Evolutionary conservation across 2,888 invertebrate genomes (phyloP).

Genomic region (Lasioglossum morio): DNA sequence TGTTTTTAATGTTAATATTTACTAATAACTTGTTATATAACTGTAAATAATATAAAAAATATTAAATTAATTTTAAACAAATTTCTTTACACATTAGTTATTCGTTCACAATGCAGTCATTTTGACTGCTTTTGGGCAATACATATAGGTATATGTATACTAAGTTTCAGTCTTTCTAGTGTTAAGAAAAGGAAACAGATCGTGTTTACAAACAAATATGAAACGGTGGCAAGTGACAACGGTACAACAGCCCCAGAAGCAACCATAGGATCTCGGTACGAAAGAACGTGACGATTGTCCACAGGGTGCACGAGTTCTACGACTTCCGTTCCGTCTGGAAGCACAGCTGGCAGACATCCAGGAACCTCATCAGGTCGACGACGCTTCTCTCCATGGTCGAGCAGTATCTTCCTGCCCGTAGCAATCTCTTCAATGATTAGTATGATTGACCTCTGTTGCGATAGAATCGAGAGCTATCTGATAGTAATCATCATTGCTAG

Average conservation of each 20-base stretch:
- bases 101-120: too few species aligned
- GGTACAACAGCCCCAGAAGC: conserved; percentile 74
- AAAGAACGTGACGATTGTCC: conserved; percentile 80
- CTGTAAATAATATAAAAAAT: too few species aligned
- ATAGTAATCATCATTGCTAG: neutral
- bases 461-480: neutral
- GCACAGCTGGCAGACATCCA: conserved; percentile 80
- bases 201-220: conserved; percentile 47
- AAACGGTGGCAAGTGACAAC: conserved; percentile 73
- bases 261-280: conserved; percentile 75
- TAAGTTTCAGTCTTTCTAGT: too few species aligned
- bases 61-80: too few species aligned
- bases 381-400: conserved; percentile 67
- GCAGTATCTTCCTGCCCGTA: neutral
- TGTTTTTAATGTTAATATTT: too few species aligned
- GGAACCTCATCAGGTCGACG: conserved; percentile 79
- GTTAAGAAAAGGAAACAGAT: neutral
- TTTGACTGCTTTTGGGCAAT: too few species aligned
- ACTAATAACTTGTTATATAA: too few species aligned
- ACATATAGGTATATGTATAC: too few species aligned
- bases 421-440: neutral
- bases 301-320: conserved; percentile 76
- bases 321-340: conserved; percentile 72
- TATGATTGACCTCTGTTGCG: neutral
- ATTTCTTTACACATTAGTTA: too few species aligned